Percentiles rank a stretch among this genome's conserved stretches.
Evolutionary conservation across 2,888 invertebrate genomes (phyloP).

Genomic region (Leucania comma): DNA sequence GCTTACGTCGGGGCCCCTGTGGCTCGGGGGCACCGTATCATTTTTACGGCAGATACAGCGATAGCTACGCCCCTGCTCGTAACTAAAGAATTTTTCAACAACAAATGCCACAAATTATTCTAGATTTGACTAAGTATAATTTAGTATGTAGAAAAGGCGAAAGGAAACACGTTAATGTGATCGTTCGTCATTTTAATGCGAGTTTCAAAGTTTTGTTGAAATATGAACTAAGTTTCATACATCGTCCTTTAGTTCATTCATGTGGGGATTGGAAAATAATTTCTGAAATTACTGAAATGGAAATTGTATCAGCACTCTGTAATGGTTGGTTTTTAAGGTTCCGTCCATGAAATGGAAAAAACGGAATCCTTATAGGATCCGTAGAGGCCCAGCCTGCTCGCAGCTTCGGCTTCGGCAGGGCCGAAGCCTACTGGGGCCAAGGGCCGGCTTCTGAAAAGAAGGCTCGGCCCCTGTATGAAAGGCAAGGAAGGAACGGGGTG

Average conservation of each 20-base stretch:
- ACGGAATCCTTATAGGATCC: too few species aligned
- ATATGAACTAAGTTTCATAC: conserved; percentile 49
- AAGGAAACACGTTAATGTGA: conserved; percentile 32
- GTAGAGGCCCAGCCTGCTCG: too few species aligned
- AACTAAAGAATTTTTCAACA: neutral
- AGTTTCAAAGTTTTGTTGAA: conserved; percentile 46
- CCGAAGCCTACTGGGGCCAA: too few species aligned
- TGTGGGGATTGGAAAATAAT: conserved; percentile 25
- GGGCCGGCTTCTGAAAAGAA: too few species aligned
- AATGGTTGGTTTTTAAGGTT: neutral
- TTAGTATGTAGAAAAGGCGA: conserved; percentile 23
- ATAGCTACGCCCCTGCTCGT: too few species aligned
- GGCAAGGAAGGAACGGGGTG: too few species aligned
- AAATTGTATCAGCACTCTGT: conserved; percentile 3
- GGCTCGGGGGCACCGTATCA: too few species aligned
- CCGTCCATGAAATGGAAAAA: too few species aligned
- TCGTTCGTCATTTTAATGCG: conserved; percentile 52
- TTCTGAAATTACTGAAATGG: conserved; percentile 2
- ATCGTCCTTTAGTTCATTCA: conserved; percentile 29
- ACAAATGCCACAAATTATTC: conserved; percentile 5
- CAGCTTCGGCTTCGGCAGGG: too few species aligned
- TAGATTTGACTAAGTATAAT: conserved; percentile 23
- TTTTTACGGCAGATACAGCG: too few species aligned
- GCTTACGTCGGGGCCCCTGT: too few species aligned
- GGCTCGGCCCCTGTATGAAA: too few species aligned